Evolutionary conservation across 2,797 vertebrate species (phyloP).

Genomic region (Tiaroga cobitis): DNA sequence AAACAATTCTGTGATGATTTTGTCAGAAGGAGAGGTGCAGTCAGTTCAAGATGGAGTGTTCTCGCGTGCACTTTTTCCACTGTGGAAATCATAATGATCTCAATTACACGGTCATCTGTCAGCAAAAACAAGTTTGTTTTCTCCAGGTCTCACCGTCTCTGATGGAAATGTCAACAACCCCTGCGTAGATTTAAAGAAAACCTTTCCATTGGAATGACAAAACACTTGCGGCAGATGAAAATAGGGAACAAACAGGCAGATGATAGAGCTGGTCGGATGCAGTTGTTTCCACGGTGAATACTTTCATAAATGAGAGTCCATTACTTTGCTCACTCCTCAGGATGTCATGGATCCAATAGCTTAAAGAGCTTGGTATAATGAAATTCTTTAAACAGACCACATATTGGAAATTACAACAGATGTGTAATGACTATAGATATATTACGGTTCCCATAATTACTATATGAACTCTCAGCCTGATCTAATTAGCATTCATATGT

Average conservation of each 20-base stretch:
- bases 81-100: slow-evolving; percentile 59
- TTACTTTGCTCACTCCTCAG: slow-evolving; percentile 33
- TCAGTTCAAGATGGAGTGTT: slow-evolving; percentile 44
- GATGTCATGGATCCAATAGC: slow-evolving; percentile 26
- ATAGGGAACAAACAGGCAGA: slow-evolving; percentile 26
- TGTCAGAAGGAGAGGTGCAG: slow-evolving; percentile 49
- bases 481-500: background rate
- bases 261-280: slow-evolving; percentile 37
- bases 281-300: slow-evolving; percentile 35
- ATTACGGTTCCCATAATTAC: background rate
- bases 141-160: slow-evolving; percentile 51
- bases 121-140: slow-evolving; percentile 56
- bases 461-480: background rate
- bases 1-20: slow-evolving; percentile 58
- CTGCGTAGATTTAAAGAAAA: slow-evolving; percentile 57
- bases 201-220: slow-evolving; percentile 56
- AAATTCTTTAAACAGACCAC: slow-evolving; percentile 11
- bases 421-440: background rate
- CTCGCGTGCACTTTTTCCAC: slow-evolving; percentile 32
- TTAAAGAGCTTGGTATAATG: slow-evolving; percentile 22
- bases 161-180: slow-evolving; percentile 57
- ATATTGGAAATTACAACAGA: slow-evolving; percentile 13
- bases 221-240: slow-evolving; percentile 36
- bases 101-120: slow-evolving; percentile 63
- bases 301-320: slow-evolving; percentile 40